Evolutionary conservation across 2,797 vertebrate genomes (phyloP), one percentile per base, ranked within the genome.

Genomic region (Erethizon dorsatum): DNA sequence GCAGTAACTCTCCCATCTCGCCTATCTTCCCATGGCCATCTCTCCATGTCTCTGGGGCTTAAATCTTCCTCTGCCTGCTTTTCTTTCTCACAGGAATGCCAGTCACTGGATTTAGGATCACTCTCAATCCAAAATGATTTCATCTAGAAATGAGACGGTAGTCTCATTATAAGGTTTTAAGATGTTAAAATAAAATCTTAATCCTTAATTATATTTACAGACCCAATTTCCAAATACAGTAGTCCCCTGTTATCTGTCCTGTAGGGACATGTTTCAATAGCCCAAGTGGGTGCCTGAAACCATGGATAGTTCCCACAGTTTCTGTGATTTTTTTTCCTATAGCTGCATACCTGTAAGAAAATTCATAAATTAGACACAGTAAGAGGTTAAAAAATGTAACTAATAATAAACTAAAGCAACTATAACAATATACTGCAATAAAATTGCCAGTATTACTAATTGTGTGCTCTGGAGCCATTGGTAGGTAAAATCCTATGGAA

Each of bases 141-240:
- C 67, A 52, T 88, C 75, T 83, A 33, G 56, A 88, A 65, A 45
- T 57, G 47, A 93, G 71, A 65, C n/a, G 0, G 0, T 28, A 88
- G 67, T 90, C 78, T 93, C 63, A 92, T 80, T 67, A 65, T 57
- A 86, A 80, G 52, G 88, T 77, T 37, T 88, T 57, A 89, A 89
- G 69, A 90, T 47, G 33, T 85, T 54, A 75, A 94, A 61, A 80
- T 88, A 67, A 84, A 47, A 85, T 31, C 77, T 90, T 69, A 56
- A 52, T 73, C 47, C 69, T 85, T 85, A 94, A 78, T 52, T 57
- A 61, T 79, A 37, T 83, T 47, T 95, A 20, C 26, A 96, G 91
- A 45, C n/a, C 12, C 78, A 31, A 41, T 90, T 63, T 92, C 71
- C 65, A 96, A 96, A 83, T 33, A 67, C 17, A 83, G 12, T 41